Conservation (phyloP, 1,140 invertebrate genomes). For the Aplysia californica region DNA sequence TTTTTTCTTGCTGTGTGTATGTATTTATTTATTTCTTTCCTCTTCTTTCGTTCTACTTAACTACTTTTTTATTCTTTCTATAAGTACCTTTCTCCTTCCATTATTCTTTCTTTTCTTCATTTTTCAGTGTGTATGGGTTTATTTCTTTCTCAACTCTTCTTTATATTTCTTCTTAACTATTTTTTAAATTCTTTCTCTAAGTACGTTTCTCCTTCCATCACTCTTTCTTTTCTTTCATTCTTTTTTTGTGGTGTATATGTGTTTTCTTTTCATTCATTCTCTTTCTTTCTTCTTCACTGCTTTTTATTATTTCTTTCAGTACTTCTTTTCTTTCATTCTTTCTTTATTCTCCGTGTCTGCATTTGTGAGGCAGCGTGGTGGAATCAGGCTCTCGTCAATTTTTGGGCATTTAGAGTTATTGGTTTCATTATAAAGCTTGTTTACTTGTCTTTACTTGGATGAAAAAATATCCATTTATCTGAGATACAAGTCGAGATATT, state of each 20-base stretch:
- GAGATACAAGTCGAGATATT: too few species aligned
- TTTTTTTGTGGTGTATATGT: neutral
- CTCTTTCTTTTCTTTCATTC: neutral
- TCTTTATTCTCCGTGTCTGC: neutral
- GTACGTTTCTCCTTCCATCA: neutral
- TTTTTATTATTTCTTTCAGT: neutral
- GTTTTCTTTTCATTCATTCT: neutral
- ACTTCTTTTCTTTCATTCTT: neutral
- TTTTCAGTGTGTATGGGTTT: neutral
- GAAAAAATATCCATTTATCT: too few species aligned
- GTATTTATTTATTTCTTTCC: neutral
- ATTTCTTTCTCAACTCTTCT: neutral
- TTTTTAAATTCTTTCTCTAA: neutral
- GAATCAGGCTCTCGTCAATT: too few species aligned
- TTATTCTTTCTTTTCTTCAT: too few species aligned
- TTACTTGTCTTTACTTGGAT: too few species aligned
- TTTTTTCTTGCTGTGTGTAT: neutral
- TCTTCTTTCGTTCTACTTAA: neutral
- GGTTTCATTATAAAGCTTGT: too few species aligned
- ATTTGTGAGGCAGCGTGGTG: too few species aligned
- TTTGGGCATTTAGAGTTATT: too few species aligned
- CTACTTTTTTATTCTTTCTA: neutral
- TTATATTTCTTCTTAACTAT: neutral
- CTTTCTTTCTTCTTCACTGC: neutral
- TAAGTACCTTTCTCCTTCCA: neutral